Percentiles rank a stretch among this genome's conserved stretches.
Conservation (phyloP, 2,888 invertebrate species). For the Oscheius sp. region DNA sequence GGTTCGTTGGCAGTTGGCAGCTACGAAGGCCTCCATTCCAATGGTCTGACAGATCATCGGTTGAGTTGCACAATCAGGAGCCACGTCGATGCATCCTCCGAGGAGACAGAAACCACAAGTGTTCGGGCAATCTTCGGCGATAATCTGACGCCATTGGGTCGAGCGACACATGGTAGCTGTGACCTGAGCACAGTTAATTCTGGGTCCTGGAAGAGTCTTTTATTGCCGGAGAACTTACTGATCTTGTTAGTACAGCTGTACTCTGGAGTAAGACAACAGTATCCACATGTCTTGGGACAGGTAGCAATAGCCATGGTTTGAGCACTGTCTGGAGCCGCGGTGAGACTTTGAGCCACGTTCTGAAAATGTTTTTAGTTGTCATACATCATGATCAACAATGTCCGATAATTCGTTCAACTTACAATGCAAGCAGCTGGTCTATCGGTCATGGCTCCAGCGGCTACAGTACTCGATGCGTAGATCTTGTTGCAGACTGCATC, state of each 20-base stretch:
- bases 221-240: too few species aligned
- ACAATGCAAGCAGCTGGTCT: too few species aligned
- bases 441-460: background rate
- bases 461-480: background rate
- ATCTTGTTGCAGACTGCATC: background rate
- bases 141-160: background rate
- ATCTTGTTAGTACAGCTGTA: slow-evolving; percentile 17
- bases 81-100: slow-evolving; percentile 23
- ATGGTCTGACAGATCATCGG: slow-evolving; percentile 18
- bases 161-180: slow-evolving; percentile 4
- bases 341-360: too few species aligned
- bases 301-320: slow-evolving; percentile 13
- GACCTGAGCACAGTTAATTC: background rate
- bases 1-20: slow-evolving; percentile 8
- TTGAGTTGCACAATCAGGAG: slow-evolving; percentile 12
- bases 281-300: slow-evolving; percentile 28
- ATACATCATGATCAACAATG: too few species aligned
- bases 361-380: too few species aligned
- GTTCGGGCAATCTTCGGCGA: slow-evolving; percentile 11
- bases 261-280: slow-evolving; percentile 8
- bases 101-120: slow-evolving; percentile 3
- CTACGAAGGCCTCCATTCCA: background rate
- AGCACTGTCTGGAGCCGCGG: too few species aligned
- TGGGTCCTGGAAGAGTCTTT: background rate
- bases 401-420: too few species aligned